Evolutionary conservation across 2,888 invertebrate species (phyloP).

Genomic region (Phyto melanocephala): DNA sequence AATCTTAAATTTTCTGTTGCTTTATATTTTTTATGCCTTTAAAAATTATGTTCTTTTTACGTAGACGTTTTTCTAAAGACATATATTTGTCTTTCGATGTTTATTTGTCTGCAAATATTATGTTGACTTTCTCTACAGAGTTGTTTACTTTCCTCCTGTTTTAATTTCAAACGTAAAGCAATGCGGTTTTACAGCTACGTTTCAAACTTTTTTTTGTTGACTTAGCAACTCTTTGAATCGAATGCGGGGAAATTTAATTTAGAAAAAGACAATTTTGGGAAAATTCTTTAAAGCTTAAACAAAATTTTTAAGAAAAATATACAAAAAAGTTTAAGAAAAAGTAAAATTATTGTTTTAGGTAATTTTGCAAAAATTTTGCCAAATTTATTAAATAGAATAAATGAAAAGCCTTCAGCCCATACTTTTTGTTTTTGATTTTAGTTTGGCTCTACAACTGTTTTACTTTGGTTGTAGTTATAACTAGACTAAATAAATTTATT

Average conservation of each 20-base stretch:
- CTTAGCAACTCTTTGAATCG: neutral
- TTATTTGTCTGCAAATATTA: constrained; percentile 60
- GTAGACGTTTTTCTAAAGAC: constrained; percentile 22
- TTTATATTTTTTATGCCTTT: too few relatives aligned
- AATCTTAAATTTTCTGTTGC: too few relatives aligned
- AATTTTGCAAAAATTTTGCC: neutral
- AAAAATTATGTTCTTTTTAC: too few relatives aligned
- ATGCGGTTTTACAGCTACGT: constrained; percentile 28
- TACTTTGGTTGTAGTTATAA: too few relatives aligned
- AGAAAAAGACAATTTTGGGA: too few relatives aligned
- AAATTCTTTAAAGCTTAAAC: too few relatives aligned
- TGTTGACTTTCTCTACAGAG: constrained; percentile 48
- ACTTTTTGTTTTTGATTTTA: too few relatives aligned
- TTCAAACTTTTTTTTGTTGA: neutral
- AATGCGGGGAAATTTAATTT: neutral
- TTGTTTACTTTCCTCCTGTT: neutral
- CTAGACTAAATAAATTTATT: neutral
- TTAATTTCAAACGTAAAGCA: constrained; percentile 31
- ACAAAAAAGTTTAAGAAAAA: too few relatives aligned
- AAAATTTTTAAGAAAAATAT: neutral
- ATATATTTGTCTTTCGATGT: constrained; percentile 54
- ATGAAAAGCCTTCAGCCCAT: too few relatives aligned
- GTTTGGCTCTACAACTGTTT: too few relatives aligned
- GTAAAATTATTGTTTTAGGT: neutral
- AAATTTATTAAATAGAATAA: too few relatives aligned